Conservation (phyloP, 2,113 vertebrate species). For the Sorex fumeus region DNA sequence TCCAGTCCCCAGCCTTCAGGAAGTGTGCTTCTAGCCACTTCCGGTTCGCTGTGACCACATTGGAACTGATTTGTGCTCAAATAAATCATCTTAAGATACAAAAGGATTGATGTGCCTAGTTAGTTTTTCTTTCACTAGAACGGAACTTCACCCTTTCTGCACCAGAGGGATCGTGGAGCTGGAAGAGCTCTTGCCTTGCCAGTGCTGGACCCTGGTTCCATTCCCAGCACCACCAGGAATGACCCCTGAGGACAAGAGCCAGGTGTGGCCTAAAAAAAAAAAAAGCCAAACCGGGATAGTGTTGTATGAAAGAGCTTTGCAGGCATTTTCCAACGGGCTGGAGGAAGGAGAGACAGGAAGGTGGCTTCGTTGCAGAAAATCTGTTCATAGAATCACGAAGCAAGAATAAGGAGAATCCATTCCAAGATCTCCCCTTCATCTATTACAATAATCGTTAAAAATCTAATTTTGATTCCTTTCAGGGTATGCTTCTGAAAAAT, state of each 20-base stretch:
- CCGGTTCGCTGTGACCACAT: not conserved
- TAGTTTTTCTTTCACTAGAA: conserved; percentile 32
- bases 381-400: conserved; percentile 53
- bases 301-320: conserved; percentile 34
- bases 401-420: conserved; percentile 32
- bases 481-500: conserved; percentile 32
- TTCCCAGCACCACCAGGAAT: too few species aligned
- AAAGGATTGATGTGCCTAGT: not conserved
- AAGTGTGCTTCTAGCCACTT: not conserved
- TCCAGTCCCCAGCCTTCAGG: not conserved
- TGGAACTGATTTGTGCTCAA: not conserved
- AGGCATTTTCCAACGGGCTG: conserved; percentile 27
- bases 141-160: not conserved
- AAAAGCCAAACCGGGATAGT: too few species aligned
- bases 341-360: not conserved
- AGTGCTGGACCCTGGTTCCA: too few species aligned
- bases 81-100: not conserved
- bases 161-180: too few species aligned
- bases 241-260: too few species aligned
- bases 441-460: conserved; percentile 57
- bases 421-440: not conserved
- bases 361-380: conserved; percentile 4
- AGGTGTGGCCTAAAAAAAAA: too few species aligned
- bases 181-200: too few species aligned
- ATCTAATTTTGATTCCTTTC: conserved; percentile 58